These are phyloP conservation scores for Drosophila nr. perissopoda DNA, from an alignment of 2,888 invertebrate species.

Conservation along the genomic window DNA sequence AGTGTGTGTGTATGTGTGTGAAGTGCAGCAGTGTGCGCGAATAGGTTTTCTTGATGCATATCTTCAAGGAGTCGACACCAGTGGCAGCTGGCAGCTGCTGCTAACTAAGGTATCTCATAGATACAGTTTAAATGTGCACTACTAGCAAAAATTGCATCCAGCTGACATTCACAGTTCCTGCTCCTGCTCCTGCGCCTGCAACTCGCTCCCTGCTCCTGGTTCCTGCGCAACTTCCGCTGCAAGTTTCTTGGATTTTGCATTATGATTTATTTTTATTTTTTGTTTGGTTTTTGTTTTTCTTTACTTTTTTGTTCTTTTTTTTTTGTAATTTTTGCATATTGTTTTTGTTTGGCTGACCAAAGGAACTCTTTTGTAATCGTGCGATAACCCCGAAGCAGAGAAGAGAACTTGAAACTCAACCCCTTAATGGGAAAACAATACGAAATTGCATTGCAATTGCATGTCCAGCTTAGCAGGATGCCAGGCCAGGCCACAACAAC, in stretches of 20 bases:
- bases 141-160: slow-evolving; percentile 45
- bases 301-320: slow-evolving; percentile 5
- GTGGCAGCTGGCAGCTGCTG: slow-evolving; percentile 54
- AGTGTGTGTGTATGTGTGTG: background rate
- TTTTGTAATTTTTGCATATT: slow-evolving; percentile 30
- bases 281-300: background rate
- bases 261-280: slow-evolving; percentile 31
- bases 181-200: background rate
- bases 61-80: slow-evolving; percentile 37
- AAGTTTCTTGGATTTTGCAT: slow-evolving; percentile 52
- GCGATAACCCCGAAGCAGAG: slow-evolving; percentile 73
- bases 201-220: background rate
- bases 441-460: slow-evolving; percentile 71
- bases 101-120: slow-evolving; percentile 64
- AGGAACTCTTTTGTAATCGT: slow-evolving; percentile 81
- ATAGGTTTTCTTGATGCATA: slow-evolving; percentile 37
- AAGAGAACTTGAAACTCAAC: slow-evolving; percentile 74
- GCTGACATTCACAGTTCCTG: slow-evolving; percentile 20
- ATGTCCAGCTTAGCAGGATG: slow-evolving; percentile 78
- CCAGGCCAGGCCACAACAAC: slow-evolving; percentile 31
- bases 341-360: slow-evolving; percentile 58
- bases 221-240: slow-evolving; percentile 69
- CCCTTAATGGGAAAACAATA: slow-evolving; percentile 57
- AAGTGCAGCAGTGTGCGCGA: slow-evolving; percentile 19
- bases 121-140: slow-evolving; percentile 56